Base-by-base conservation (phyloP, 1,140 invertebrate genomes). In the Diorhabda elongata region DNA sequence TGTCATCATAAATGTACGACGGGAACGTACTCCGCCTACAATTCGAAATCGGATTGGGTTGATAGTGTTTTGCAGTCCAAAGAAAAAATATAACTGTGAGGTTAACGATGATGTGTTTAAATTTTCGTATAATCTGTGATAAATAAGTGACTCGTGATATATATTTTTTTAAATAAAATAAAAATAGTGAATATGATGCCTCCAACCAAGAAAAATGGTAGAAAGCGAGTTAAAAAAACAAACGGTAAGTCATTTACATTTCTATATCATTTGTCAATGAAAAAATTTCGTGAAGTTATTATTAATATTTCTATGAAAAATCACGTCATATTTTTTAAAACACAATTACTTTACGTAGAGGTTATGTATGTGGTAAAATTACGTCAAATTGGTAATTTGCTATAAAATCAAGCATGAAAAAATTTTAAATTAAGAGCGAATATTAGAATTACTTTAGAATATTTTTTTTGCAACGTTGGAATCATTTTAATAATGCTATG, bases 161-260 rank as follows among this genome's bases (percentile, higher is more conserved):
- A 26, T 26, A 26, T 26, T 26, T 26, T 26, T 26, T 26, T 26
- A 26, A 26, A 26, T 26, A 26, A 26, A 26, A 26, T 26, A 26
- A 26, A 26, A 26, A 26, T 26, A 60, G 41, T 42, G 42, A 67
- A 60, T 67, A 60, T 69, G 61, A 69, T 66, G 64, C 75, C 73
- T 72, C 69, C 75, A 43, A 72, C 64, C 42, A 71, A 69, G 65
- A 75, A 69, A 59, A 73, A 71, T 58, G 72, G 75, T 43, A 75
- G 72, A 42, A 72, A 71, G 72, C 66, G 72, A 63, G 65, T 73
- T 61, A 76, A 70, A 69, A 76, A 76, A 67, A 70, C 72, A 59
- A 75, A 73, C 63, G 75, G 73, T 75, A 71, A 47, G 70, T 52
- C 6, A 52, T 52, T 52, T 52, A 2, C n/a, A n/a, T 52, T 52